Percentiles rank a stretch among this genome's conserved stretches.
Conservation (phyloP, 2,888 invertebrate species). For the Teleogryllus oceanicus region DNA sequence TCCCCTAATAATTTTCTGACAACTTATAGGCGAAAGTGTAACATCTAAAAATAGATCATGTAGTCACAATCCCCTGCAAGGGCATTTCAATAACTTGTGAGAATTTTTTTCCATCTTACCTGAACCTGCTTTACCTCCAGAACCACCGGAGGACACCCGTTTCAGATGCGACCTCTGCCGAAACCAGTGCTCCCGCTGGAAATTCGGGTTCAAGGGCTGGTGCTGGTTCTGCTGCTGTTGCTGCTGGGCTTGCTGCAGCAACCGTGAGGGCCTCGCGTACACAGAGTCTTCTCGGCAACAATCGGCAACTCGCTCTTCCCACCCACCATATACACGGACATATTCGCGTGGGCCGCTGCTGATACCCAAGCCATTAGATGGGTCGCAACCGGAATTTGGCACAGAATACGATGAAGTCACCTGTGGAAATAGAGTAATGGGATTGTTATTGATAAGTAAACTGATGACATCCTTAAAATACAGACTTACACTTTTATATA, state of each 20-base stretch:
- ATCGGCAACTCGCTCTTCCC: conserved; percentile 53
- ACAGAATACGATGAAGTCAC: conserved; percentile 45
- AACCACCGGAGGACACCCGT: conserved; percentile 37
- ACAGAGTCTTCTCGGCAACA: conserved; percentile 39
- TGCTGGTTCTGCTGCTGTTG: conserved; percentile 28
- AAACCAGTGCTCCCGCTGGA: conserved; percentile 55
- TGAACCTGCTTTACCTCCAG: conserved; percentile 30
- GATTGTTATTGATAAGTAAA: too few relatives aligned
- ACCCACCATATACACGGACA: conserved; percentile 61
- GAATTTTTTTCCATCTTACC: background rate
- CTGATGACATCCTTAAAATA: too few relatives aligned
- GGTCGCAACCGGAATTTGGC: conserved; percentile 42
- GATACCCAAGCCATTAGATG: background rate
- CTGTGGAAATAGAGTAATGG: conserved; percentile 31
- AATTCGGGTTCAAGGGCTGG: conserved; percentile 44
- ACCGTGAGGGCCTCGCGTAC: conserved; percentile 35
- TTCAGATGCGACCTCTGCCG: conserved; percentile 46
- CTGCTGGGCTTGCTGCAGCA: conserved; percentile 30
- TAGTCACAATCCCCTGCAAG: too few relatives aligned
- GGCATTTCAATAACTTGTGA: too few relatives aligned
- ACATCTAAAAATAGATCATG: too few relatives aligned
- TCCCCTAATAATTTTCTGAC: too few relatives aligned
- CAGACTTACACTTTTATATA: too few relatives aligned
- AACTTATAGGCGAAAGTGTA: too few relatives aligned
- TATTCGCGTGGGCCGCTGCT: conserved; percentile 54